phyloP scores from a whole-genome alignment of 2,888 invertebrate species.

The Marasmarcha lunaedactyla region DNA sequence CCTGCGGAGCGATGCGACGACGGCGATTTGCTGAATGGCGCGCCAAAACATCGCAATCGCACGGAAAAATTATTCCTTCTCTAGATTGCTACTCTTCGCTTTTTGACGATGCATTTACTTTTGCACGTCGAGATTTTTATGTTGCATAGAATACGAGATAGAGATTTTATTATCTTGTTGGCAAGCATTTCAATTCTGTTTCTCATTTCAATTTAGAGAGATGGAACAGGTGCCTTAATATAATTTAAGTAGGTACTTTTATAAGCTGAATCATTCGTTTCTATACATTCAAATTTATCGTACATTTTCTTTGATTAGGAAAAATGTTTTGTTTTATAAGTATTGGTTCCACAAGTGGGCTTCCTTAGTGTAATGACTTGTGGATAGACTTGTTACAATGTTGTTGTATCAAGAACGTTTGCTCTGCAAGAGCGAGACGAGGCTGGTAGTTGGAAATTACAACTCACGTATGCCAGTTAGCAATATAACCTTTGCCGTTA shows the following conservation, averaged over 20 bases:
- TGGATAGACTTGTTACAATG: constrained; percentile 1
- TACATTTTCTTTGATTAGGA: no score
- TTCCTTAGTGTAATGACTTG: constrained; percentile 13
- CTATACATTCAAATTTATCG: no score
- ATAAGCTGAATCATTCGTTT: no score
- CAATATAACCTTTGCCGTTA: no score
- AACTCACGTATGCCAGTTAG: no score
- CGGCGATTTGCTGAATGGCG: constrained; percentile 62
- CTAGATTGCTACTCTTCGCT: constrained; percentile 55
- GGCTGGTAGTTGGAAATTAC: no score
- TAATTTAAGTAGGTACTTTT: no score
- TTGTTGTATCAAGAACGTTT: background rate
- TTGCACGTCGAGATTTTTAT: constrained; percentile 49
- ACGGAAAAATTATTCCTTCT: constrained; percentile 57
- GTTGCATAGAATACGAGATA: constrained; percentile 48
- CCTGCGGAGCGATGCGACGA: constrained; percentile 53
- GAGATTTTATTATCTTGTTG: constrained; percentile 60
- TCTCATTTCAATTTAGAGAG: constrained; percentile 44
- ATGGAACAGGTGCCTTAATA: constrained; percentile 3
- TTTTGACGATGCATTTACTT: constrained; percentile 56
- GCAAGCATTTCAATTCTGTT: constrained; percentile 49
- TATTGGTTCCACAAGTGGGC: no score
- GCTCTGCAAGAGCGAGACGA: background rate
- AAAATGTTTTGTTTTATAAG: no score
- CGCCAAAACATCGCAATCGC: constrained; percentile 66